Evolutionary conservation across 2,797 vertebrate species (phyloP), one percentile per base, ranked within the genome.

Genomic region (Gephyroberyx darwinii): DNA sequence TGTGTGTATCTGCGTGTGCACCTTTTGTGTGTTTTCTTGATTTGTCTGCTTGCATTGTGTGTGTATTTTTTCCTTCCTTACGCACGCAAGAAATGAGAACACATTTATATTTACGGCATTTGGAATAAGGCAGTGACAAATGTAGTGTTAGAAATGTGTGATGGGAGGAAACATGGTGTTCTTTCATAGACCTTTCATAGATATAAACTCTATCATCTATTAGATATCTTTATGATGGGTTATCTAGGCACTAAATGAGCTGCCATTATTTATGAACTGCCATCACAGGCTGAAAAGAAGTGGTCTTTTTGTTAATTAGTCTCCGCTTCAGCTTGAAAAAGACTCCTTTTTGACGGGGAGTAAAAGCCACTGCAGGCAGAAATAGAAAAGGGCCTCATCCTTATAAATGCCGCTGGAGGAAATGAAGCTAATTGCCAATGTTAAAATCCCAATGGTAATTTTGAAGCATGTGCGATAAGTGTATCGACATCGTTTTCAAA

Each of bases 191-290:
- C 33, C 62, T 71, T 13, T 50, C 26, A 26, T 71, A 60, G 41
- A 54, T 72, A 66, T 51, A 47, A 61, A 65, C 93, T 94, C 93
- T 93, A 94, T 95, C 89, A 92, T 89, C 92, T 90, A 86, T 86
- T 72, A 86, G 90, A 94, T 93, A 94, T 95, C 71, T 81, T 86
- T 66, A 84, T 78, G 56, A 69, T 71, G 75, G 72, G 70, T 78
- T 80, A 74, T 84, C 71, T 47, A 75, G 80, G 79, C 68, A 69
- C 61, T 45, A 78, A 95, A 94, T 88, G 90, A 89, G 86, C 91
- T 81, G 81, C 87, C 87, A 92, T 90, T 90, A 91, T 93, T 90
- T 66, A 84, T 91, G 88, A 92, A 89, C 89, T 85, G 73, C 86
- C 88, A 82, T 19, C 0, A 54, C 77, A 69, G 78, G 65, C 77